Conservation (phyloP, 2,113 vertebrate genomes). For the Notiomystis cincta region DNA sequence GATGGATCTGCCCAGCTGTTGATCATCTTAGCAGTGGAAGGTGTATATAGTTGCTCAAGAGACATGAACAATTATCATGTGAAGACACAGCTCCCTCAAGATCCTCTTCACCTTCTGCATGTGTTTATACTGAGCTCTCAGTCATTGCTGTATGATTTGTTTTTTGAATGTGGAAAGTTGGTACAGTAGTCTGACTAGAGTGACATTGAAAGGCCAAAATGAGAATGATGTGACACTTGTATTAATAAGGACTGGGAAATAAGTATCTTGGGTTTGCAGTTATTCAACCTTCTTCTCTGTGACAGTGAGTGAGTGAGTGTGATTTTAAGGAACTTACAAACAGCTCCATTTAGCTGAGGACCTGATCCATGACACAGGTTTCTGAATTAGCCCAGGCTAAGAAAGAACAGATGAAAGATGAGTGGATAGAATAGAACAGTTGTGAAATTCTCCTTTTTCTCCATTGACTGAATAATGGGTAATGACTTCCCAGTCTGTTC, state of each 20-base stretch:
- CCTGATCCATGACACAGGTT: background rate
- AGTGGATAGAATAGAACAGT: background rate
- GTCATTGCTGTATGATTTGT: background rate
- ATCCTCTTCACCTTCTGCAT: background rate
- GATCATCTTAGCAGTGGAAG: background rate
- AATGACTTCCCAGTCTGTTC: background rate
- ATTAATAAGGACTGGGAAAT: background rate
- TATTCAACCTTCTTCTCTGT: background rate
- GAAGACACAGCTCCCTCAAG: background rate
- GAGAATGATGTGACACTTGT: background rate
- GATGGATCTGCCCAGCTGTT: background rate
- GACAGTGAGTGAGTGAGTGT: background rate
- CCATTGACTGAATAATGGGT: background rate
- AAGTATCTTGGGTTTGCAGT: background rate
- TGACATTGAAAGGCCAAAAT: background rate
- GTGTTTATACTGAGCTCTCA: background rate
- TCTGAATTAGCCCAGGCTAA: slow-evolving; percentile 12
- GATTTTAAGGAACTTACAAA: background rate
- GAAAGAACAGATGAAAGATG: slow-evolving; percentile 16
- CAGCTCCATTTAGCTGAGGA: slow-evolving; percentile 10
- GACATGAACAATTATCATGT: background rate
- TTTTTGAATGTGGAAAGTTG: background rate
- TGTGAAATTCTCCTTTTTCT: slow-evolving; percentile 45
- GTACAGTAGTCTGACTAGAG: background rate
- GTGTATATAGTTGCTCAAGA: background rate